Evolutionary conservation across 2,113 vertebrate genomes (phyloP), one percentile per base, ranked within the genome.

Genomic region (Gobius niger): DNA sequence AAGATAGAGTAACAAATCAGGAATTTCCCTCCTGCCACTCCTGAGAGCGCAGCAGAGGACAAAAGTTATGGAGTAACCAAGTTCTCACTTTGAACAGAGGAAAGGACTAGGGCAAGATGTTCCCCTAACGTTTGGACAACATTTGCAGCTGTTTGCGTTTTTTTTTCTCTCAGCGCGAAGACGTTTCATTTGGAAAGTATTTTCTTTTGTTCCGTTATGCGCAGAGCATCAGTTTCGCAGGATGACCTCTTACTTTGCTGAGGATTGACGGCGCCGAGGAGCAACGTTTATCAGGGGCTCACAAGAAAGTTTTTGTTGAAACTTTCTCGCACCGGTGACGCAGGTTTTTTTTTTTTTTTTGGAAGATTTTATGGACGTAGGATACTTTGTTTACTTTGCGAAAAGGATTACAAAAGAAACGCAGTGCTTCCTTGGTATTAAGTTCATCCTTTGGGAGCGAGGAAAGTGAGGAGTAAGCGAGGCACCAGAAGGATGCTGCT

Each of bases 1-100:
- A 91, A 87, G 78, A 90, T 87, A 89, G 91, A 92, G 86, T 89
- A 90, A 90, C 87, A 90, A 88, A 91, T 89, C 87, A 91, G 92
- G 91, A 92, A 92, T 92, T 89, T 91, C 90, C 90, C 89, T 90
- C 81, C 73, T 90, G 84, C 90, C 87, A 88, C 90, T 91, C 90
- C 90, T 91, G 90, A 84, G 84, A 85, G 83, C 78, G 74, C 84
- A 69, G 65, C 73, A 68, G 69, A 85, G 75, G 84, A 85, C 81
- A 78, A 53, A 75, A 85, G 81, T 87, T 72, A 68, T 41, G 73
- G 71, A 80, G 70, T 65, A 70, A 19, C 52, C 52, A 12, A 72
- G 81, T 66, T 16, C 74, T 67, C 77, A 74, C 24, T 53, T 75
- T 74, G 1, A 62, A 72, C 70, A 51, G 68, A 12, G 50, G 63